phyloP scores from a whole-genome alignment of 2,888 invertebrate species.

The Plebejus melissa region DNA sequence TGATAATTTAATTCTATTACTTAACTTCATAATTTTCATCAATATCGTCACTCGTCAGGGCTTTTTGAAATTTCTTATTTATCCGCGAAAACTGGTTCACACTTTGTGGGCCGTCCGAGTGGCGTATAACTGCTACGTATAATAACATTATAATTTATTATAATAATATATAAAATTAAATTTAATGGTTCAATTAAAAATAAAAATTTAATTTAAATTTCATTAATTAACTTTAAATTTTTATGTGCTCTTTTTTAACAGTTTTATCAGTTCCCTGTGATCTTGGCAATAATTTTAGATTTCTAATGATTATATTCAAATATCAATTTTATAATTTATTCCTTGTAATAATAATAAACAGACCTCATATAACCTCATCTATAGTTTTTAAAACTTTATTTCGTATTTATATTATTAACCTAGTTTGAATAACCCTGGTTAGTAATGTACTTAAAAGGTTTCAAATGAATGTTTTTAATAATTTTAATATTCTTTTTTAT shows the following conservation, averaged over 20 bases:
- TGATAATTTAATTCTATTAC: conserved; percentile 22
- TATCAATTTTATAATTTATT: conserved; percentile 4
- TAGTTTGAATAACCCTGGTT: neutral
- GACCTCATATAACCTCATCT: neutral
- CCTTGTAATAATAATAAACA: neutral
- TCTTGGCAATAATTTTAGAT: neutral
- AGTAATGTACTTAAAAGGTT: neutral
- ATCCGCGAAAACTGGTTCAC: conserved; percentile 4
- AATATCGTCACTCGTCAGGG: neutral
- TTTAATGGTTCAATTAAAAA: conserved; percentile 16
- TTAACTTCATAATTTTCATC: conserved; percentile 20
- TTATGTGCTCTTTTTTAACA: conserved; percentile 4
- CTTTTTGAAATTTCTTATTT: conserved; percentile 2
- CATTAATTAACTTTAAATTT: conserved; percentile 14
- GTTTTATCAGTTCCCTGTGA: neutral
- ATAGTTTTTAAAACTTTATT: neutral
- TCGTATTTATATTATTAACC: neutral
- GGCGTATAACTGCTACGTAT: neutral
- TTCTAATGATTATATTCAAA: conserved; percentile 6
- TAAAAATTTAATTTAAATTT: conserved; percentile 9
- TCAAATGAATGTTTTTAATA: no score
- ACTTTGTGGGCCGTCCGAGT: neutral
- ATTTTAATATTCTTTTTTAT: no score
- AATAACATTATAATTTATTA: conserved; percentile 14
- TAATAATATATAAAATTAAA: conserved; percentile 14